Percentiles rank a stretch among this genome's conserved stretches.
These are phyloP conservation scores for Pao palembangensis DNA, from an alignment of 2,113 vertebrate species.

Conservation along the genomic window DNA sequence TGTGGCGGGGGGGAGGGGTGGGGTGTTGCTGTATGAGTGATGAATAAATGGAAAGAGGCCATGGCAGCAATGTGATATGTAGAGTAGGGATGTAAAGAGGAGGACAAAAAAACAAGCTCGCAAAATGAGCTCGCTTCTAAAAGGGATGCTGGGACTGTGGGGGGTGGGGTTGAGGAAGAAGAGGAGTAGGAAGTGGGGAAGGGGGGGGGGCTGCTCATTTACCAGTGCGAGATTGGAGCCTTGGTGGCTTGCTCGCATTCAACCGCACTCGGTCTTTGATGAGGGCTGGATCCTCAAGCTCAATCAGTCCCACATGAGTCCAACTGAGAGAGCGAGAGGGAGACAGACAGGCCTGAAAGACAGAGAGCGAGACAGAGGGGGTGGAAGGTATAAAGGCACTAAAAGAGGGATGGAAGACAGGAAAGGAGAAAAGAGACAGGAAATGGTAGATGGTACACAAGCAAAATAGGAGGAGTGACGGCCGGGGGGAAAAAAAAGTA, in stretches of 20 bases:
- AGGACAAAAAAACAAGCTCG: too few species aligned
- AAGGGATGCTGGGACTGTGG: too few species aligned
- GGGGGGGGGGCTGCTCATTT: slow-evolving; percentile 71
- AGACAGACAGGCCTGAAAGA: slow-evolving; percentile 45
- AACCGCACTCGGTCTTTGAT: slow-evolving; percentile 80
- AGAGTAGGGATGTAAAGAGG: not conserved
- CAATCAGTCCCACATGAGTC: slow-evolving; percentile 82
- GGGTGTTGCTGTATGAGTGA: slow-evolving; percentile 6
- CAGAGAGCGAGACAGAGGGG: slow-evolving; percentile 37
- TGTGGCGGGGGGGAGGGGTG: slow-evolving; percentile 26
- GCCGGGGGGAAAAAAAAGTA: slow-evolving; percentile 39
- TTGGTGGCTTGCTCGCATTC: slow-evolving; percentile 75
- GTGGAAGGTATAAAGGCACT: slow-evolving; percentile 7
- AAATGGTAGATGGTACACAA: slow-evolving; percentile 35
- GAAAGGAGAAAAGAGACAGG: slow-evolving; percentile 41
- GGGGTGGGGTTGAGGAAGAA: slow-evolving; percentile 22
- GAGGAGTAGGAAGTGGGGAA: slow-evolving; percentile 31
- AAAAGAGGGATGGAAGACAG: slow-evolving; percentile 28
- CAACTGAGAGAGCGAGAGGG: slow-evolving; percentile 53
- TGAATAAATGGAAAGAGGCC: slow-evolving; percentile 31
- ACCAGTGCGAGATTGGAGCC: slow-evolving; percentile 76
- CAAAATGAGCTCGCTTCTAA: too few species aligned
- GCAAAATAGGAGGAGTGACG: slow-evolving; percentile 37
- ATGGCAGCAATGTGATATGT: slow-evolving; percentile 16
- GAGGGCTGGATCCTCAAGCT: slow-evolving; percentile 76